A percentile compares a stretch with the other conserved stretches of the same genome.
Evolutionary conservation across 2,888 invertebrate species (phyloP).

Genomic region (Harpalus rubripes): DNA sequence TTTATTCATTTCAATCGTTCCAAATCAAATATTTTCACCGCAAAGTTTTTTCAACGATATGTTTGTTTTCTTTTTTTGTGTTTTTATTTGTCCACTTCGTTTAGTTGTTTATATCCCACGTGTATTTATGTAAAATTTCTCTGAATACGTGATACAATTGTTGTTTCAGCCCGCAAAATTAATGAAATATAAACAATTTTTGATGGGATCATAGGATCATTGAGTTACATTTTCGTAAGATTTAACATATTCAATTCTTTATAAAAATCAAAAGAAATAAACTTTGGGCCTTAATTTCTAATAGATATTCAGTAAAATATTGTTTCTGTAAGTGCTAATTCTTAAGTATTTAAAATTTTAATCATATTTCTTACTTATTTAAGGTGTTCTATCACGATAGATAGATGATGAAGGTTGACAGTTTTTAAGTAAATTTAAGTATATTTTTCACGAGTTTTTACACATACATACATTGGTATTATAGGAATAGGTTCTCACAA

Average conservation of each 20-base stretch:
- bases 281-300: background rate
- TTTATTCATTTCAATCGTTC: constrained; percentile 47
- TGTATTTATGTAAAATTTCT: constrained; percentile 47
- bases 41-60: constrained; percentile 53
- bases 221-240: constrained; percentile 8
- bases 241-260: background rate
- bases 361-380: too few species aligned
- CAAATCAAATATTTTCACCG: constrained; percentile 53
- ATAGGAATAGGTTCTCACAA: too few species aligned
- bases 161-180: constrained; percentile 34
- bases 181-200: constrained; percentile 49
- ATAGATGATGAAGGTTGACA: too few species aligned
- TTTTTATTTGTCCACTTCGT: constrained; percentile 53
- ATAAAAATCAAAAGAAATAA: background rate
- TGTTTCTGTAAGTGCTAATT: too few species aligned
- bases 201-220: constrained; percentile 8
- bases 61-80: constrained; percentile 45
- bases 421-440: too few species aligned
- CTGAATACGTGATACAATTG: constrained; percentile 45
- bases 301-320: background rate
- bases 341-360: too few species aligned
- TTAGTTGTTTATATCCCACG: constrained; percentile 55
- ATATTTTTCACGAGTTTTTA: too few species aligned
- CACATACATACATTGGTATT: too few species aligned
- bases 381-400: too few species aligned